Evolutionary conservation across 2,888 invertebrate species (phyloP).

Genomic region (Tachina fera): DNA sequence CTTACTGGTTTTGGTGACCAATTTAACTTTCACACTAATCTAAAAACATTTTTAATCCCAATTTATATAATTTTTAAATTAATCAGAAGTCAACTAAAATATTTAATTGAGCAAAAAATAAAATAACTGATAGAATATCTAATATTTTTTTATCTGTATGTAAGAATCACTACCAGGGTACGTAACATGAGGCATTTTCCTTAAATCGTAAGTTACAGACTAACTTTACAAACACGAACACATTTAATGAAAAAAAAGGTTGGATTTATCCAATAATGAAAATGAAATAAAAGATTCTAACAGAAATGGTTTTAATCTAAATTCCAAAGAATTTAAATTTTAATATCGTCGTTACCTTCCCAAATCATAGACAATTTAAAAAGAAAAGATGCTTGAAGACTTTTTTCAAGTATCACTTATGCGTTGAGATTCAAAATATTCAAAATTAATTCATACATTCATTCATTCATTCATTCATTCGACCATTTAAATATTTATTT

Average conservation of each 20-base stretch:
- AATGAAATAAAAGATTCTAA: constrained; percentile 6
- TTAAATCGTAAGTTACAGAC: not conserved
- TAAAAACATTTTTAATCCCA: too few relatives aligned
- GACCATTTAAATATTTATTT: constrained; percentile 53
- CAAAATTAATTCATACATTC: constrained; percentile 32
- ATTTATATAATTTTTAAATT: too few relatives aligned
- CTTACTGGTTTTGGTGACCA: too few relatives aligned
- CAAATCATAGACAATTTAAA: constrained; percentile 14
- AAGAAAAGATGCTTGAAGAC: not conserved
- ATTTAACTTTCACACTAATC: too few relatives aligned
- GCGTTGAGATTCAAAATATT: constrained; percentile 23
- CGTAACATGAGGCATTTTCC: not conserved
- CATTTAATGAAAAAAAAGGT: not conserved
- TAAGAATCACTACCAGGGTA: not conserved
- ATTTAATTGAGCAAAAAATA: too few relatives aligned
- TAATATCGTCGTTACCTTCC: not conserved
- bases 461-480: constrained; percentile 24
- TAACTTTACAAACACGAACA: not conserved
- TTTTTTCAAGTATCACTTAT: constrained; percentile 32
- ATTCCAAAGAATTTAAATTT: constrained; percentile 14
- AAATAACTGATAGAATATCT: too few relatives aligned
- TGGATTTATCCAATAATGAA: not conserved
- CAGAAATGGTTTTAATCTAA: constrained; percentile 6
- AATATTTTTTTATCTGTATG: too few relatives aligned
- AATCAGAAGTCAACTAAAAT: too few relatives aligned